Base-by-base conservation (phyloP, 2,888 invertebrate genomes). In the Synanthedon andrenaeformis region DNA sequence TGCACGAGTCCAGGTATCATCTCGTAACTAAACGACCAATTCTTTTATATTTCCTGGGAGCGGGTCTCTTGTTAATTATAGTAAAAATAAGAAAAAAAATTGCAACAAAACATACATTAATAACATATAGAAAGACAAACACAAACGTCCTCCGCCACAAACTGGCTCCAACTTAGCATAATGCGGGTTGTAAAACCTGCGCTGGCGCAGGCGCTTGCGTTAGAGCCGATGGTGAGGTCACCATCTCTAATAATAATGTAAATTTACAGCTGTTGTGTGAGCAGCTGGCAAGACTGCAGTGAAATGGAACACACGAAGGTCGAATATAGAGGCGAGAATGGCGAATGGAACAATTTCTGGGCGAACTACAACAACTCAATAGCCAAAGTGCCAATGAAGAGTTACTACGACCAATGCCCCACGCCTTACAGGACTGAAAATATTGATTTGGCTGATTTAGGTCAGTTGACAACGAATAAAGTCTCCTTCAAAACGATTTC, bases 301-400 rank as follows among this genome's bases (percentile, higher is more conserved):
- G 72, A 72, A 10, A 45, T 42, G 19, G 55, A 66, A 0, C 56
- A 56, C 5, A 69, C 70, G 0, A 64, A 69, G 52, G 58, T 68
- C 51, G 68, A 65, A 12, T 62, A 61, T 4, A 56, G 59, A 13
- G 60, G 60, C 1, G 63, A 62, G 1, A 63, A 56, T 4, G 82
- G 83, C 0, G 86, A 87, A 59, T 87, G 86, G 86, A 70, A 67
- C 41, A 69, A 73, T 17, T 87, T 87, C 66, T 87, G 86, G 86
- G 79, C 78, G 0, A 79, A 79, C 61, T 87, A 87, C 64, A 86
- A 84, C 63, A 76, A 72, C 57, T 77, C 82, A 0, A 51, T 79
- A 0, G 64, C 77, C 0, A 62, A 67, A 13, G 76, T 74, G 0
- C 78, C 80, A 0, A 60, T 77, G 56, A 72, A 70, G 59, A 62